These are phyloP conservation scores for Dicranocentrus wangi DNA, from an alignment of 2,888 invertebrate genomes.

Conservation along the genomic window DNA sequence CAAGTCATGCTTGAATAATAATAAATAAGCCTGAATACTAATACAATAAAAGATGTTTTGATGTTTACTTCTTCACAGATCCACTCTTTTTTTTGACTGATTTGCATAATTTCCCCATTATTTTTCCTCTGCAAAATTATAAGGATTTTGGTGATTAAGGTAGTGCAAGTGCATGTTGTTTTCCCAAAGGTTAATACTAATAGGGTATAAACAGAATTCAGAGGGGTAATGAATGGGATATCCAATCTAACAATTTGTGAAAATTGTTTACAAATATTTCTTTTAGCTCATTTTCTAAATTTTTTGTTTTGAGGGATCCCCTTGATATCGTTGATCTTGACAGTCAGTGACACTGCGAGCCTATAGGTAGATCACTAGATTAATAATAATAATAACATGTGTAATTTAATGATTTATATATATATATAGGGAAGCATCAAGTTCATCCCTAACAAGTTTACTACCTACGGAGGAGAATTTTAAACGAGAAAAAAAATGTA, in stretches of 20 bases:
- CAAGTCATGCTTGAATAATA: no score
- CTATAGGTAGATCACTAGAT: not conserved
- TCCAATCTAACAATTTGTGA: conserved; percentile 6
- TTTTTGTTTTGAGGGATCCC: not conserved
- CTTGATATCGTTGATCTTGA: not conserved
- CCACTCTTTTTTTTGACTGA: not conserved
- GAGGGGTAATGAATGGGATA: no score
- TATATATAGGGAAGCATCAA: no score
- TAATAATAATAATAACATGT: no score
- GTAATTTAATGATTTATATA: not conserved
- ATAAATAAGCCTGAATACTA: no score
- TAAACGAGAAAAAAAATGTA: no score
- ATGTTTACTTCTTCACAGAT: no score
- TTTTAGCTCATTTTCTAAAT: not conserved
- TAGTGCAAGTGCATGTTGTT: not conserved
- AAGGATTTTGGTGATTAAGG: no score
- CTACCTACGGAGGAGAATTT: no score
- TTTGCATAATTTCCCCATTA: conserved; percentile 28
- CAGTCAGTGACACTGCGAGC: not conserved
- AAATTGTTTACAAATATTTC: not conserved
- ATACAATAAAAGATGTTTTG: no score
- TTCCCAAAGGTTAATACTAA: not conserved
- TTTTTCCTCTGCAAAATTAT: conserved; percentile 12
- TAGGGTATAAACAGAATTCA: not conserved
- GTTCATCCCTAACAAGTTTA: conserved; percentile 24